Evolutionary conservation across 2,888 invertebrate species (phyloP), one percentile per base, ranked within the genome.

Genomic region (Rutpela maculata): DNA sequence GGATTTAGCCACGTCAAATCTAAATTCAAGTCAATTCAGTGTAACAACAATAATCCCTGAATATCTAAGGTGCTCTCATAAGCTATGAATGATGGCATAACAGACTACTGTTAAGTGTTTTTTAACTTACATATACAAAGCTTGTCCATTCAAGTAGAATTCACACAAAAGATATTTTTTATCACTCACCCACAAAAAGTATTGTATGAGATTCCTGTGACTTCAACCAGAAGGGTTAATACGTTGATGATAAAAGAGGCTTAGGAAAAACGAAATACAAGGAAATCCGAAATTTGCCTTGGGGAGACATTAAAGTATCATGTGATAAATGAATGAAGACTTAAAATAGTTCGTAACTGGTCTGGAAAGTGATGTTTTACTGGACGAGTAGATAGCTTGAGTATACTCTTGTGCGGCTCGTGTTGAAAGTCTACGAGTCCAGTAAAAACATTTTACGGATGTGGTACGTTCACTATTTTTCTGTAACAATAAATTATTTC

Each of bases 121-220:
- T 69, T 57, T 35, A 35, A 56, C 57, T 26, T 26, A 10, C 69
- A 59, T 17, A 31, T 38, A 59, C 59, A 57, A 31, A 56, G n/a
- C 50, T 6, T n/a, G n/a, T 31, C 57, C 57, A 69, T 59, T 59
- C 69, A 35, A n/a, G 35, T 19, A 31, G 57, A 69, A 69, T 10
- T 9, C 35, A n/a, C 59, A 69, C 57, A 69, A 69, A 35, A 57
- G 59, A 31, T n/a, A 69, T 59, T 57, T 69, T 69, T 69, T 69
- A 56, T 68, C 68, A 26, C 26, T n/a, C 56, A 31, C 56, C n/a
- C 43, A 68, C 6, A 9, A 0, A 55, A 19, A 10, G 35, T 43
- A 43, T 43, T 43, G 68, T 22, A 10, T n/a, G 26, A 68, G 31
- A 56, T n/a, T 12, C 31, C 17, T 31, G 57, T 11, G 57, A 31